These are phyloP conservation scores for Thinocorus orbignyianus DNA, from an alignment of 2,113 vertebrate genomes.

Conservation along the genomic window DNA sequence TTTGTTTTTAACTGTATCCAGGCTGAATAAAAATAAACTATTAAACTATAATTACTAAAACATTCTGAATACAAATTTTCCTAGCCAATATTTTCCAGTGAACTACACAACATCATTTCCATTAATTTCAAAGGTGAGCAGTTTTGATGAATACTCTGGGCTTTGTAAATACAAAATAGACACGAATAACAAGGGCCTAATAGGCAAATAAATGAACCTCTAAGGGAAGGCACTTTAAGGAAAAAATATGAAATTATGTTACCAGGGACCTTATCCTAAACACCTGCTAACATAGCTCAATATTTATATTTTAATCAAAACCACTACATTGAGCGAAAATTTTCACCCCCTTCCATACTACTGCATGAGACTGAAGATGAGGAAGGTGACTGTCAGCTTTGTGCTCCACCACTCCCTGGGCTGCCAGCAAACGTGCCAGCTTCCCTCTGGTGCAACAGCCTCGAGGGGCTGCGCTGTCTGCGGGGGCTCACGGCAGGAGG, in stretches of 20 bases:
- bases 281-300: neutral
- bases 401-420: neutral
- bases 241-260: neutral
- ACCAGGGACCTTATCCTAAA: neutral
- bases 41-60: neutral
- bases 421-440: neutral
- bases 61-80: neutral
- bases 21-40: neutral
- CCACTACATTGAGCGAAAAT: neutral
- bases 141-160: neutral
- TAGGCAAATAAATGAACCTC: neutral
- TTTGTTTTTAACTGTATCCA: neutral
- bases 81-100: neutral
- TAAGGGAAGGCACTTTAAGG: neutral
- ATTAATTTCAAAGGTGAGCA: neutral
- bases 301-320: neutral
- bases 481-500: neutral
- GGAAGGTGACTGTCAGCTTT: neutral
- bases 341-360: rapidly evolving
- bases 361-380: rapidly evolving
- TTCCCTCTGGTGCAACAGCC: rapidly evolving
- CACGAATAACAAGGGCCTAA: neutral
- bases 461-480: neutral
- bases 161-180: neutral
- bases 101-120: neutral